Base-by-base conservation (phyloP, 2,113 vertebrate species). In the Ptyas mucosa region DNA sequence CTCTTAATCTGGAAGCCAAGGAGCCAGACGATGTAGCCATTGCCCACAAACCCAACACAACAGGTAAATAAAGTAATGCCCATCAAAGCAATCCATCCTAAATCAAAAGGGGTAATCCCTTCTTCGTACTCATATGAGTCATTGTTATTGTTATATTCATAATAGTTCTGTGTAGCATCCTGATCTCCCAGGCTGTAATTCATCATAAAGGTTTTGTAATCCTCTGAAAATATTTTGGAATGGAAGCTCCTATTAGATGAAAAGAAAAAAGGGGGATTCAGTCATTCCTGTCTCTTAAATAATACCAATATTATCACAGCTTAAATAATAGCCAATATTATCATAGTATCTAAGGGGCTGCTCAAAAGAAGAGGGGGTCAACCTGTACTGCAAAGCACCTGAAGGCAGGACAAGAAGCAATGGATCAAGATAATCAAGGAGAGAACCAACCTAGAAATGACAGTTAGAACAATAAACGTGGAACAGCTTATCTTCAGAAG, bases 51-150 rank as follows among this genome's bases (percentile, higher is more conserved):
- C 5, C 87, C 87, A 88, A 34, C 0, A 10, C 14, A n/a, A 3
- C 87, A 88, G 87, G 3, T 3, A 21, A 21, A 5, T 0, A 52
- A 34, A 54, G 0, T 5, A 53, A 55, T 10, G 52, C 10, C 7
- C 1, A 2, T 0, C 3, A 0, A 21, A 20, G 34, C 0, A 88
- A 18, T 10, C 7, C 0, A 0, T 34, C 2, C 29, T 11, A 88
- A 29, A n/a, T 3, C 0, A 20, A 1, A 86, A 86, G 1, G 0
- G 1, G 0, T 5, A 1, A 2, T 12, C 10, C 5, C 0, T 26
- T 5, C 10, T 26, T 1, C 3, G 0, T 43, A 0, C 0, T 5
- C 7, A 23, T 85, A 85, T 10, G 20, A 46, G 8, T 43, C 21
- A 26, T 0, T 26, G 46, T 0, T 6, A 49, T 14, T 7, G 5